These are phyloP conservation scores for Ctena decussata DNA, from an alignment of 2,888 invertebrate genomes.

Conservation along the genomic window DNA sequence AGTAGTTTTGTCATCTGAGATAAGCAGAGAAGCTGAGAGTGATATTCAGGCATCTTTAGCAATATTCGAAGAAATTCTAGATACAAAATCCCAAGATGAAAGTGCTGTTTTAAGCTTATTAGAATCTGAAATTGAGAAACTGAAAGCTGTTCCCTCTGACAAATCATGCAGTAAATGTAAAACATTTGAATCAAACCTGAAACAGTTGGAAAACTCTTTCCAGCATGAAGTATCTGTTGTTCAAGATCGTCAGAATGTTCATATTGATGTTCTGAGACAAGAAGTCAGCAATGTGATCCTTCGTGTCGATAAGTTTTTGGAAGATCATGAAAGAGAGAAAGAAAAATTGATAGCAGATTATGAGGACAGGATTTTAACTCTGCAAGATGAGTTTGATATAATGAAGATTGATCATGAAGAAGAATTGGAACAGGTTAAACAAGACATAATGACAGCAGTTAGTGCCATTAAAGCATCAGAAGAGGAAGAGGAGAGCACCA, in stretches of 20 bases:
- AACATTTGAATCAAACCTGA: constrained; percentile 73
- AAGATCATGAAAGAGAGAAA: constrained; percentile 76
- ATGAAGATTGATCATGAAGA: constrained; percentile 86
- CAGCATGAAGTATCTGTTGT: constrained; percentile 77
- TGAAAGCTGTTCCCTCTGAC: constrained; percentile 60
- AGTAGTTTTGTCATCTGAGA: constrained; percentile 69
- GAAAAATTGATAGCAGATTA: constrained; percentile 72
- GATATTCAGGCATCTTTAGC: constrained; percentile 75
- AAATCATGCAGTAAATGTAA: constrained; percentile 61
- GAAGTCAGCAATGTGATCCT: constrained; percentile 72
- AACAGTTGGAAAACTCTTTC: constrained; percentile 75
- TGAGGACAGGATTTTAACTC: constrained; percentile 71
- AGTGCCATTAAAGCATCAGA: constrained; percentile 83
- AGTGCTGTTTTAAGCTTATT: constrained; percentile 77
- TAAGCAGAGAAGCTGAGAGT: constrained; percentile 75
- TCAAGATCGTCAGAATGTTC: constrained; percentile 79
- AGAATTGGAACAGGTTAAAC: constrained; percentile 84
- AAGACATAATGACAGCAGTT: constrained; percentile 87
- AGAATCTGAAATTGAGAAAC: constrained; percentile 74
- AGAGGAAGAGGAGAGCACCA: constrained; percentile 76
- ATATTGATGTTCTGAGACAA: constrained; percentile 79
- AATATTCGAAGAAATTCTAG: constrained; percentile 80
- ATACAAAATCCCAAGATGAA: constrained; percentile 82
- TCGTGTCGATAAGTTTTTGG: constrained; percentile 75
- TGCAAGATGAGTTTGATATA: constrained; percentile 77